phyloP scores from a whole-genome alignment of 2,888 invertebrate species.

The Volucella inflata region DNA sequence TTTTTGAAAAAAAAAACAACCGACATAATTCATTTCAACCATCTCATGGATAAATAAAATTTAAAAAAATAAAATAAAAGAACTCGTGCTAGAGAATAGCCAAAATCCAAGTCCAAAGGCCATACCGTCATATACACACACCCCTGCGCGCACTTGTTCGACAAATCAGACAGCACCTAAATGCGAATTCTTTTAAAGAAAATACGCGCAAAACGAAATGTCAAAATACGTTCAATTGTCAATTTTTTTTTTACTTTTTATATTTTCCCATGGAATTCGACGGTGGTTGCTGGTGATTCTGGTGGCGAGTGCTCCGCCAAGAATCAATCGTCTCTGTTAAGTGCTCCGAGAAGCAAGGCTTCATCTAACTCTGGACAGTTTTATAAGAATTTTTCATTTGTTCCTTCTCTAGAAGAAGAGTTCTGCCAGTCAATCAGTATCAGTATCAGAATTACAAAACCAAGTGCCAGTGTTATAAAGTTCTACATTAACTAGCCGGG shows the following conservation, averaged over 20 bases:
- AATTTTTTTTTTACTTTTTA: constrained; percentile 25
- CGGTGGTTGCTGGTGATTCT: constrained; percentile 38
- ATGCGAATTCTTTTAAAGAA: constrained; percentile 33
- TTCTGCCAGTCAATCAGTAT: not conserved
- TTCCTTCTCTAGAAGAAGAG: not conserved
- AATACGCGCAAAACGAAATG: constrained; percentile 50
- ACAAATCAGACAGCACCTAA: constrained; percentile 62
- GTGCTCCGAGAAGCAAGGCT: constrained; percentile 61
- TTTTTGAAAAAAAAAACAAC: not conserved
- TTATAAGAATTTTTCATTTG: constrained; percentile 14
- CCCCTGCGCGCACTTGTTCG: constrained; percentile 45
- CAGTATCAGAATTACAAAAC: too few species aligned
- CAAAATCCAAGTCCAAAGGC: constrained; percentile 52
- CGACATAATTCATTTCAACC: not conserved
- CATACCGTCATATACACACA: constrained; percentile 16
- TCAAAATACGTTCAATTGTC: constrained; percentile 46
- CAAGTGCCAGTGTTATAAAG: too few species aligned
- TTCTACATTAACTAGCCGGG: constrained; percentile 12
- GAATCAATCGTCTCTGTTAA: constrained; percentile 67
- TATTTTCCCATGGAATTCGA: constrained; percentile 35
- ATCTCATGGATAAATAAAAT: constrained; percentile 21
- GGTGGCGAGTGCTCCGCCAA: constrained; percentile 50
- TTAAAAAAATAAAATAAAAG: not conserved
- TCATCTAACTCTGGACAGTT: constrained; percentile 18
- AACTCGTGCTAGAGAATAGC: not conserved